Evolutionary conservation across 2,113 vertebrate species (phyloP).

Genomic region (Catharus bicknelli): DNA sequence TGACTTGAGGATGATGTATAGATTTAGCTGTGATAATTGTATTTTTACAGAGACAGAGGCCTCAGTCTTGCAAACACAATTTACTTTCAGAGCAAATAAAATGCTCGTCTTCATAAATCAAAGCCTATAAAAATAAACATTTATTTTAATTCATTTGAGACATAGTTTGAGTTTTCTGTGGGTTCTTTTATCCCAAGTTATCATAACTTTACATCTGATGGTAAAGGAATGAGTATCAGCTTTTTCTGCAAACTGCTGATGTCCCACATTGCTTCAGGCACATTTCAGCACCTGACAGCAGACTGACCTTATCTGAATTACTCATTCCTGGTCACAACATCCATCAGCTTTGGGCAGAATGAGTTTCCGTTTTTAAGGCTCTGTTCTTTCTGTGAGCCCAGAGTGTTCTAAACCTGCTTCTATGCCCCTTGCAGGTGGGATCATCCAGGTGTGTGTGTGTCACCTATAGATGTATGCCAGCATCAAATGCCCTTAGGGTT

Average conservation of each 20-base stretch:
- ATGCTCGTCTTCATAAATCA: not conserved
- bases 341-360: not conserved
- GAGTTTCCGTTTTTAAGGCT: not conserved
- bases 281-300: not conserved
- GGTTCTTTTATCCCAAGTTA: not conserved
- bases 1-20: not conserved
- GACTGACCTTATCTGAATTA: not conserved
- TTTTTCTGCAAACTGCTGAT: not conserved
- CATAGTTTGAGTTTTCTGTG: not conserved
- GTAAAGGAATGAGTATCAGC: not conserved
- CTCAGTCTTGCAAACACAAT: not conserved
- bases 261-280: not conserved
- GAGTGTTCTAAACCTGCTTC: not conserved
- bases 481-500: not conserved
- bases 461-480: not conserved
- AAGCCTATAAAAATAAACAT: not conserved
- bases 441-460: not conserved
- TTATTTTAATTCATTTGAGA: not conserved
- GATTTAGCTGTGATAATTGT: not conserved
- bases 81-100: slow-evolving; percentile 12
- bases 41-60: not conserved
- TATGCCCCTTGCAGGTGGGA: not conserved
- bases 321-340: not conserved
- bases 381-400: not conserved
- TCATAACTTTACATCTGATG: not conserved